Evolutionary conservation across 2,888 invertebrate genomes (phyloP), one percentile per base, ranked within the genome.

Genomic region (Uloborus plumipes): DNA sequence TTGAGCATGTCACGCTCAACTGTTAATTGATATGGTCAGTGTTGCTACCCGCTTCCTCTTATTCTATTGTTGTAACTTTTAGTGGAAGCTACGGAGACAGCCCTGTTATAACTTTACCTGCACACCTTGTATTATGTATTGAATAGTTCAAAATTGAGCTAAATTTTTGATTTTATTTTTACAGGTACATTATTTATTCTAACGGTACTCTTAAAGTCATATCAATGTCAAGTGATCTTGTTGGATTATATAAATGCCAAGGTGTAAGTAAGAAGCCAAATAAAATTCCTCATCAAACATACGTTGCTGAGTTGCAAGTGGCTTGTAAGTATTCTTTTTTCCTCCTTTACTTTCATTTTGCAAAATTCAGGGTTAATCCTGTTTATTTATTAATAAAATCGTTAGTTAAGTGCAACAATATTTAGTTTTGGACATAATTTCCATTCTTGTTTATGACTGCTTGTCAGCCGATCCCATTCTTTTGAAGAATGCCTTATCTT

Each of bases 241-340:
- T 92, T 88, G 93, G 93, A 6, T 89, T 91, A 84, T 94, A 93
- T 88, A 91, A 91, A 75, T 94, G 94, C 88, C 92, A 92, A 66
- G 93, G 93, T 13, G 90, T 92, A 55, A 89, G 90, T 75, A 90
- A 91, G 86, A 61, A 87, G 86, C 90, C 91, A 74, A 80, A 87
- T 85, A 88, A 90, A 11, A 90, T 90, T 87, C 89, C 90, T 59
- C 90, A 91, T 51, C 91, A 93, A 88, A 90, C 90, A 87, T 93
- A 92, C 88, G 90, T 91, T n/a, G 92, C 92, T 50, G 91, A 92
- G 87, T 88, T 93, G 59, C 91, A 90, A 86, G 88, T 92, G 84
- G 92, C 93, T 65, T 91, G 93, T 93, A 89, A 90, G 92, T 90
- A 14, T 84, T 51, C 9, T 55, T 16, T 55, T 15, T 55, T 55